Evolutionary conservation across 2,797 vertebrate genomes (phyloP).

Genomic region (Arctocebus calabarensis): DNA sequence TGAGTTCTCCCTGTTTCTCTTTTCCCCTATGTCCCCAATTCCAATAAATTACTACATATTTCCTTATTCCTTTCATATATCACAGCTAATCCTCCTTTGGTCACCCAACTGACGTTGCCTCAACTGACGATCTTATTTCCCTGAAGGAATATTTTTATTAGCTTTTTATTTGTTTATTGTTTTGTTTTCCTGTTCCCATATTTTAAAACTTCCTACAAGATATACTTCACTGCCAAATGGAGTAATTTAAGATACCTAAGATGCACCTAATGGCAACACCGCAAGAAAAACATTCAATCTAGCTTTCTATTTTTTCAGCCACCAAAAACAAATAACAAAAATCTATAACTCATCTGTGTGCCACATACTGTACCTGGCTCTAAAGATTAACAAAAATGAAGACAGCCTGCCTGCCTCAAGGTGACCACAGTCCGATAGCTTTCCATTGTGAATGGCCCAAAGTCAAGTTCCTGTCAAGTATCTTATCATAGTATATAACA

Average conservation of each 20-base stretch:
- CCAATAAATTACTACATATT: background rate
- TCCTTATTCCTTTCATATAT: background rate
- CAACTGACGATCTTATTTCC: background rate
- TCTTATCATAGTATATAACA: background rate
- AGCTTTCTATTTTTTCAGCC: background rate
- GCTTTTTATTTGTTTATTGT: background rate
- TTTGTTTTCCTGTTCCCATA: background rate
- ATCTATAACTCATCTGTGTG: background rate
- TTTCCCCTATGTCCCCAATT: background rate
- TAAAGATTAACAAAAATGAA: background rate
- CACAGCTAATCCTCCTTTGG: background rate
- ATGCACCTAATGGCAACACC: background rate
- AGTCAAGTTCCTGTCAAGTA: background rate
- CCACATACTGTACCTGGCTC: background rate
- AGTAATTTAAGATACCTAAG: background rate
- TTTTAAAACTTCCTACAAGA: background rate
- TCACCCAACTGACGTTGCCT: background rate
- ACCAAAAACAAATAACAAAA: slow-evolving; percentile 12
- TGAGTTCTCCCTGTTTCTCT: background rate
- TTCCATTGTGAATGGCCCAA: background rate
- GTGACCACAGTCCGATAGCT: background rate
- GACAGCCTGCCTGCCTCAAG: background rate
- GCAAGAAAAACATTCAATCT: background rate
- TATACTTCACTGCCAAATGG: background rate
- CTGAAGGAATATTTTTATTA: background rate